Percentiles rank a stretch among this genome's conserved stretches.
phyloP scores from a whole-genome alignment of 2,888 invertebrate species.

The Amblyjoppa proteus region DNA sequence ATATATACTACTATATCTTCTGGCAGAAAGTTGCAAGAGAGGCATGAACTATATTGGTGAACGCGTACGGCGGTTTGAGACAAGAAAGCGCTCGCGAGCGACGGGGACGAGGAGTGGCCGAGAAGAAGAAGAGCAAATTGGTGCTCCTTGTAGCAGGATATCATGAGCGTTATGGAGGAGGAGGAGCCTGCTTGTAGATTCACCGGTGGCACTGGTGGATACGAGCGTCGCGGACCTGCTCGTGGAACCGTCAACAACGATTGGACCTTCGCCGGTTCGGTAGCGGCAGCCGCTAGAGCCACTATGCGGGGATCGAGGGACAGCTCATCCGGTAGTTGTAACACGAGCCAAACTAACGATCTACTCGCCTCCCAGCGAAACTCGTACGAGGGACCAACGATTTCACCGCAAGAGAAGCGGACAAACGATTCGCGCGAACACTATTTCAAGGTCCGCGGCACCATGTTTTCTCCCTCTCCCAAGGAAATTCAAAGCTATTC shows the following conservation, averaged over 20 bases:
- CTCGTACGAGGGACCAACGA: constrained; percentile 82
- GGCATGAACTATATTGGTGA: constrained; percentile 26
- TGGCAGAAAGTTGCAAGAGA: constrained; percentile 25
- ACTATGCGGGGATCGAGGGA: constrained; percentile 9
- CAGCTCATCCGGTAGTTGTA: constrained; percentile 8
- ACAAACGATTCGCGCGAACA: constrained; percentile 46
- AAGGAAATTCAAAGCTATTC: background rate
- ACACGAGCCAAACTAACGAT: constrained; percentile 81
- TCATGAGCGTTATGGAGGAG: constrained; percentile 86
- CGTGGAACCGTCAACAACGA: constrained; percentile 71
- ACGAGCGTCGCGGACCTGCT: constrained; percentile 63
- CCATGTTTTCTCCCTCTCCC: background rate
- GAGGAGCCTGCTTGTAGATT: constrained; percentile 68
- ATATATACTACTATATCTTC: constrained; percentile 35
- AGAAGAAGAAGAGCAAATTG: constrained; percentile 88
- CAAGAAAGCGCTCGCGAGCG: constrained; percentile 82
- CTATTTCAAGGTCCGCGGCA: constrained; percentile 60
- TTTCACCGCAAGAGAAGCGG: constrained; percentile 1
- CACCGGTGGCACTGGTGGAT: constrained; percentile 72
- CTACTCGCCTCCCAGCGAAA: constrained; percentile 86
- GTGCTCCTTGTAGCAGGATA: constrained; percentile 87
- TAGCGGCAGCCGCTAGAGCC: constrained; percentile 36
- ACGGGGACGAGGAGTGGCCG: constrained; percentile 86
- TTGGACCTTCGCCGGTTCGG: constrained; percentile 29
- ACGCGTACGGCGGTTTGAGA: constrained; percentile 9